Base-by-base conservation (phyloP, 2,113 vertebrate species). In the Probosciger aterrimus region DNA sequence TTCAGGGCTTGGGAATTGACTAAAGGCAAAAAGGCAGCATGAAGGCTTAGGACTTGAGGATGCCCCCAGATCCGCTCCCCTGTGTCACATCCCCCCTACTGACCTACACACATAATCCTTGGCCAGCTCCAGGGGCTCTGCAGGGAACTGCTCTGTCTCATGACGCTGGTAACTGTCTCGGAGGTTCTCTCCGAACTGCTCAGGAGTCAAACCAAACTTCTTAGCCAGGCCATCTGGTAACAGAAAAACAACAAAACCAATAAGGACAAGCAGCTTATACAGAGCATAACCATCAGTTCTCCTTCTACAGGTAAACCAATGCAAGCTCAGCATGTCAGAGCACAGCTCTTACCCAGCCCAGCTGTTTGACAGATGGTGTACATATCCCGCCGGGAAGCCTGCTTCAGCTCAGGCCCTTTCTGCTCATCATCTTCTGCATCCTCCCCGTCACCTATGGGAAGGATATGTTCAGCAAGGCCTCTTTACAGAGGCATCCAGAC, bases 101-200 rank as follows among this genome's bases (percentile, higher is more conserved):
- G 93, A 99, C 99, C 98, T 98, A 98, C 99, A 99, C 41, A 99
- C 98, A 2, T 99, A 99, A 95, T 99, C 99, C 97, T 99, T 99
- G 71, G 99, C 99, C 95, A 99, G 97, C 95, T 99, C 99, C 74
- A 99, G 90, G 5, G 99, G 99, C 96, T 99, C 99, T 4, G 99
- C 99, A 2, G 99, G 99, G 91, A 99, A 99, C 97, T 99, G 99
- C 96, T 99, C 99, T 0, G 99, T 99, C 96, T 99, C 99, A 0
- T 99, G 99, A 68, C 99, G 98, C 91, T 99, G 99, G 96, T 99
- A 99, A 95, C 99, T 99, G 97, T 99, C 99, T 80, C 99, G 98
- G 53, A 99, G 98, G 82, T 99, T 99, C 94, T 99, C 99, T 77
- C 99, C 99, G 97, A 99, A 99, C 86, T 99, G 99, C 92, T 99